Conservation (phyloP, 2,113 vertebrate species). For the Gasterosteus aculeatus region DNA sequence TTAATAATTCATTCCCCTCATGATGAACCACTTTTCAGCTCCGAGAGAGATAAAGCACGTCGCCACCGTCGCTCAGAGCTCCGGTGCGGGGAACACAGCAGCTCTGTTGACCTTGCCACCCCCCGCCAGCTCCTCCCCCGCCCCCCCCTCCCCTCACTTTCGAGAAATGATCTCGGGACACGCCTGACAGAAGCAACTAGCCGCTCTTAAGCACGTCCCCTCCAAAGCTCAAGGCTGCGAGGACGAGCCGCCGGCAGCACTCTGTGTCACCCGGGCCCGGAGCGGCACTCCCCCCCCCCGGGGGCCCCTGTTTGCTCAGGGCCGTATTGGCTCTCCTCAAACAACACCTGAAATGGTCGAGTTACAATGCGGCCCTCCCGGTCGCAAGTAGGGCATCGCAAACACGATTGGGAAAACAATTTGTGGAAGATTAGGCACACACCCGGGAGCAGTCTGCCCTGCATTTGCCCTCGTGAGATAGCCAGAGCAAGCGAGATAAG, state of each 20-base stretch:
- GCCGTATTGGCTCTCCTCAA: constrained; percentile 81
- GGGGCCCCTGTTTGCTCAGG: constrained; percentile 74
- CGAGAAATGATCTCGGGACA: constrained; percentile 57
- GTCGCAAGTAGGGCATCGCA: constrained; percentile 66
- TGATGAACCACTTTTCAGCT: constrained; percentile 58
- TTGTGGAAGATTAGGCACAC: constrained; percentile 82
- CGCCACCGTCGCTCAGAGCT: constrained; percentile 36
- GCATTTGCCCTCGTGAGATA: constrained; percentile 75
- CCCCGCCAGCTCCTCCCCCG: neutral
- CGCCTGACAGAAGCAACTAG: constrained; percentile 66
- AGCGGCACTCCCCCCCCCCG: constrained; percentile 52
- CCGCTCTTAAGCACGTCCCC: constrained; percentile 67
- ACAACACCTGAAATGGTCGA: constrained; percentile 74
- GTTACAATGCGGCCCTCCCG: constrained; percentile 66
- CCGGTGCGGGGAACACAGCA: constrained; percentile 47
- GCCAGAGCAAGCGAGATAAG: constrained; percentile 76
- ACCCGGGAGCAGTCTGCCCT: constrained; percentile 78
- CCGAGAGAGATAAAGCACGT: constrained; percentile 74
- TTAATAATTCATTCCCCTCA: constrained; percentile 74
- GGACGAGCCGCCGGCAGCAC: constrained; percentile 37
- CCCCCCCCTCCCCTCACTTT: too few relatives aligned
- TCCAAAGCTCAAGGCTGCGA: constrained; percentile 53
- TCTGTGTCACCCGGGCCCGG: constrained; percentile 52
- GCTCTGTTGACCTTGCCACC: constrained; percentile 68
- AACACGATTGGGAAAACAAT: constrained; percentile 79